phyloP scores from a whole-genome alignment of 2,113 vertebrate genomes.

The Clarias gariepinus region DNA sequence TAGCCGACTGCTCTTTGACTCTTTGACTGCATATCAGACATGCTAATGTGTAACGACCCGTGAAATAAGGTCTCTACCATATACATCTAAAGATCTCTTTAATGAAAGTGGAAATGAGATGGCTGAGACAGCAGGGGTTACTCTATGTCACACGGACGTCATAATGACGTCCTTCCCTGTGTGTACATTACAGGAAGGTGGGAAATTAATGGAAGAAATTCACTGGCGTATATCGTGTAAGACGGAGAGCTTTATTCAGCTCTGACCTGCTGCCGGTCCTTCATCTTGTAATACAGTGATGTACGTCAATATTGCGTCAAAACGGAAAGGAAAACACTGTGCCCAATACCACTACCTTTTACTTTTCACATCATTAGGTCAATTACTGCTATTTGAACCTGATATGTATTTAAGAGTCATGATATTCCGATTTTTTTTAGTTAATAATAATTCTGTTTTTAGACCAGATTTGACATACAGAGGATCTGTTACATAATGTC shows the following conservation, averaged over 20 bases:
- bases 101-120: conserved; percentile 20
- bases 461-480: neutral
- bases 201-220: conserved; percentile 26
- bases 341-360: neutral
- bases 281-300: neutral
- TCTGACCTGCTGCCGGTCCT: neutral
- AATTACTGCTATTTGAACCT: neutral
- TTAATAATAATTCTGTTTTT: neutral
- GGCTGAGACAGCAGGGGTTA: conserved; percentile 11
- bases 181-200: conserved; percentile 9
- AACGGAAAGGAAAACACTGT: neutral
- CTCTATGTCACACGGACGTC: conserved; percentile 46
- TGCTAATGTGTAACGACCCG: conserved; percentile 46
- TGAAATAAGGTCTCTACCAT: conserved; percentile 48
- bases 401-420: too few relatives aligned
- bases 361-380: neutral
- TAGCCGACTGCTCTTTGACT: conserved; percentile 47
- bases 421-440: neutral
- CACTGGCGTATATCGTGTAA: neutral
- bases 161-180: conserved; percentile 14
- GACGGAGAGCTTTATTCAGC: conserved; percentile 21
- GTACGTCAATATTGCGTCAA: conserved; percentile 2
- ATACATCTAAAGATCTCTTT: conserved; percentile 13
- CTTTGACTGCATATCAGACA: conserved; percentile 14
- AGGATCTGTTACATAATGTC: neutral